Conservation (phyloP, 1,140 invertebrate genomes). For the Nylanderia fulva region DNA sequence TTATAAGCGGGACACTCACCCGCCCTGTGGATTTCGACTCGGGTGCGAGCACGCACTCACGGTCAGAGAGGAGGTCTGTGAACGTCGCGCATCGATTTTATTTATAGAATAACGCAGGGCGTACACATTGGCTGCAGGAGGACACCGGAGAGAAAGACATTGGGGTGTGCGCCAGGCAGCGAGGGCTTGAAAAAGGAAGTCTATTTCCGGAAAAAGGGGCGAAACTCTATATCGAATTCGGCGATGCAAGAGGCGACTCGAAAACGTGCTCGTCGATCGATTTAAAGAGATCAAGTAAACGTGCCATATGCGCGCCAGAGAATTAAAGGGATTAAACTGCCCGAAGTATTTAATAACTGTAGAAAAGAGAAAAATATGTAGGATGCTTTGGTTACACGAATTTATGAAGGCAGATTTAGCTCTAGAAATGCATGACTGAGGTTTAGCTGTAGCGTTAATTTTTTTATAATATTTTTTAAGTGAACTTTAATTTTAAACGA, state of each 20-base stretch:
- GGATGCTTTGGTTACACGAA: not conserved
- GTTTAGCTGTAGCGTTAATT: not conserved
- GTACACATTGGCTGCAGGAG: constrained; percentile 1
- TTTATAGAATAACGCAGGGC: constrained; percentile 52
- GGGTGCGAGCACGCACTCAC: not conserved
- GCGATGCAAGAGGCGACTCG: not conserved
- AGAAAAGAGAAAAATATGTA: not conserved
- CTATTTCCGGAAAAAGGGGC: constrained; percentile 72
- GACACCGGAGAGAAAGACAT: not conserved
- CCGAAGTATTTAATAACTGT: not conserved
- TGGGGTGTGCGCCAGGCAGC: constrained; percentile 1
- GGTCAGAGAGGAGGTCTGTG: not conserved
- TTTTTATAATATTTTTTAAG: not conserved
- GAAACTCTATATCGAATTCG: constrained; percentile 43
- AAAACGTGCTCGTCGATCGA: not conserved
- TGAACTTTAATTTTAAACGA: constrained; percentile 10
- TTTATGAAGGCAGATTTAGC: not conserved
- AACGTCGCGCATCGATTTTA: constrained; percentile 46
- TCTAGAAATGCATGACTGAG: not conserved
- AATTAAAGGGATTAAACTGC: not conserved
- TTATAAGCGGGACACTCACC: constrained; percentile 66
- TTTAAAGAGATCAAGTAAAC: not conserved
- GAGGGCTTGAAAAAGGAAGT: constrained; percentile 65
- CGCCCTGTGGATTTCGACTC: constrained; percentile 45
- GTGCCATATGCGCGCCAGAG: not conserved